A percentile compares a stretch with the other conserved stretches of the same genome.
Conservation (phyloP, 1,140 invertebrate species). For the Tribolium castaneum region DNA sequence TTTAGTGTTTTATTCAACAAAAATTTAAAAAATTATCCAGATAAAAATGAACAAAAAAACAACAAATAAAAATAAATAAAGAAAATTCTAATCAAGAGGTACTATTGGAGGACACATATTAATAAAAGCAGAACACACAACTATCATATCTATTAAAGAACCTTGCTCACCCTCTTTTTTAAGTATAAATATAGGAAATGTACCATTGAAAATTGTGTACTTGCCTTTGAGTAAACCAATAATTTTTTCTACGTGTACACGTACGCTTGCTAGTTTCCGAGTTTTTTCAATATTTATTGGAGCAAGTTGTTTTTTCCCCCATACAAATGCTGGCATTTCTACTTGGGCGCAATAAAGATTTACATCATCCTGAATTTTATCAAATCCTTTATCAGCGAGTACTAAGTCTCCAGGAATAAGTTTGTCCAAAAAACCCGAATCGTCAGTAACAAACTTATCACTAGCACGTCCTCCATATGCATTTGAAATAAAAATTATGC, state of each 20-base stretch:
- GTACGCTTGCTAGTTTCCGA: not conserved
- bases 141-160: not conserved
- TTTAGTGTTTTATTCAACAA: too few relatives aligned
- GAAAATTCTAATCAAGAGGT: not conserved
- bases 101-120: not conserved
- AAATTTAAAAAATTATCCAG: too few relatives aligned
- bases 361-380: not conserved
- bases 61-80: not conserved
- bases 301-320: not conserved
- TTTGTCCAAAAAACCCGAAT: slow-evolving; percentile 56
- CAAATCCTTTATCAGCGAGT: slow-evolving; percentile 61
- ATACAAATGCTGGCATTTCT: not conserved
- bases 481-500: slow-evolving; percentile 48
- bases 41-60: not conserved
- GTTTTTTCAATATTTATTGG: not conserved
- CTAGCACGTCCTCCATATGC: slow-evolving; percentile 38
- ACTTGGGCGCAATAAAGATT: not conserved
- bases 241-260: not conserved
- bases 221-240: not conserved
- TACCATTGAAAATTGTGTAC: not conserved
- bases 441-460: slow-evolving; percentile 42
- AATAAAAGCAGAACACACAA: not conserved
- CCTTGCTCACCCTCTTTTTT: not conserved
- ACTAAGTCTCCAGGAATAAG: slow-evolving; percentile 59
- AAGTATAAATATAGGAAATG: not conserved